These are phyloP conservation scores for Callosobruchus maculatus DNA, from an alignment of 2,888 invertebrate species.

Conservation along the genomic window DNA sequence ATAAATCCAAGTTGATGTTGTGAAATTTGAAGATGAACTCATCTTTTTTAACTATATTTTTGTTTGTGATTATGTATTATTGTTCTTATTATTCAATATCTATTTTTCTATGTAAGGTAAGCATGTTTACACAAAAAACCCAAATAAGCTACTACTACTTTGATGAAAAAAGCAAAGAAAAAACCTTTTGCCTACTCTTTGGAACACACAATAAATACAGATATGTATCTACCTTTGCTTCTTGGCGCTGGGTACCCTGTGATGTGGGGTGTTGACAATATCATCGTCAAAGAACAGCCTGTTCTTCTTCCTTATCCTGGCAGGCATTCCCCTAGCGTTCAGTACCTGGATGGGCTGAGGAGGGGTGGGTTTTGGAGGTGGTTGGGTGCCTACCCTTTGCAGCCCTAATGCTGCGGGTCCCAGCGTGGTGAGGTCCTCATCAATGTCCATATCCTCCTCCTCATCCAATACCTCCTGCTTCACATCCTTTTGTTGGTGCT, in stretches of 20 bases:
- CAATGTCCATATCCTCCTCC: conserved; percentile 53
- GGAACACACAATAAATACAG: too few species aligned
- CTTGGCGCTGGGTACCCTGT: conserved; percentile 68
- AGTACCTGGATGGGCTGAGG: conserved; percentile 74
- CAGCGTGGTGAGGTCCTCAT: conserved; percentile 66
- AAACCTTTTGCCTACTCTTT: too few species aligned
- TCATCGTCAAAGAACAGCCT: conserved; percentile 83
- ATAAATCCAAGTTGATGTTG: too few species aligned
- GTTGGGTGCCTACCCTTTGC: conserved; percentile 77
- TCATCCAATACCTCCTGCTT: conserved; percentile 54
- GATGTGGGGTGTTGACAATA: conserved; percentile 75
- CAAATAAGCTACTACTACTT: too few species aligned
- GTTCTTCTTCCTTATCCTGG: conserved; percentile 85
- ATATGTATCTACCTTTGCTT: conserved; percentile 53
- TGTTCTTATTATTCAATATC: too few species aligned
- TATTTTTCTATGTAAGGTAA: too few species aligned
- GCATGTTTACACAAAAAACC: too few species aligned
- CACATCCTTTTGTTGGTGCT: conserved; percentile 39
- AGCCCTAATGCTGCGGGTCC: conserved; percentile 78
- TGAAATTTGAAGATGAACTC: too few species aligned
- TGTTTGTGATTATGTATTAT: too few species aligned
- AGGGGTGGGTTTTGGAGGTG: conserved; percentile 64
- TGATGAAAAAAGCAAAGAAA: too few species aligned
- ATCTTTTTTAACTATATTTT: too few species aligned
- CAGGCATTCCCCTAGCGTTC: conserved; percentile 86